These are phyloP conservation scores for Enteromius radiatus DNA, from an alignment of 2,797 vertebrate species.

Conservation along the genomic window DNA sequence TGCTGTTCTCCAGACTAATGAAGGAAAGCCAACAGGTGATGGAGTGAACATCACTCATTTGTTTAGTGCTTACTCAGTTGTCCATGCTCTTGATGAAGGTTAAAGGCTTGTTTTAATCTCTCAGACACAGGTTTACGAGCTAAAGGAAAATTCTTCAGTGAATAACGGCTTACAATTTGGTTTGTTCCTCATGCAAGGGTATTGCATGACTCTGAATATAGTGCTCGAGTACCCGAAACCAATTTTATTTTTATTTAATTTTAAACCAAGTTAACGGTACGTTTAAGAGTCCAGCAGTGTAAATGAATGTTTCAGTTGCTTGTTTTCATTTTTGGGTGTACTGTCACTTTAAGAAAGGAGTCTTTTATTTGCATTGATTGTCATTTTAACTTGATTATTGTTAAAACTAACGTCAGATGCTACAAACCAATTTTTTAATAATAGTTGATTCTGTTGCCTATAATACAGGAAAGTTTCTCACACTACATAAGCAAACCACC, in stretches of 20 bases:
- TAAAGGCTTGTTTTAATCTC: not conserved
- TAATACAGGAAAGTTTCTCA: not conserved
- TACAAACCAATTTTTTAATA: not conserved
- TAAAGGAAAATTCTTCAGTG: not conserved
- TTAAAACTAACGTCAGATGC: not conserved
- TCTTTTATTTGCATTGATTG: not conserved
- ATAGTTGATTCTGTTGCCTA: not conserved
- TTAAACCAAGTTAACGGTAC: not conserved
- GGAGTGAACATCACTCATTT: not conserved
- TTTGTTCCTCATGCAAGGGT: not conserved
- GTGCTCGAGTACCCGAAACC: not conserved
- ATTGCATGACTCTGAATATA: not conserved
- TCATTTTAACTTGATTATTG: not conserved
- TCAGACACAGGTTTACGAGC: constrained; percentile 1
- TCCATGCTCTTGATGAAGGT: not conserved
- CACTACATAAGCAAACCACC: not conserved
- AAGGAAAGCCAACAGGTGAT: constrained; percentile 4
- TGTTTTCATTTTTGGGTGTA: constrained; percentile 13
- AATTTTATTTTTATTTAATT: not conserved
- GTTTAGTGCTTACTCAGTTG: not conserved
- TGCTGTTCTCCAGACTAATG: constrained; percentile 11
- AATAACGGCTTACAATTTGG: not conserved
- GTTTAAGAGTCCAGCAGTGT: not conserved
- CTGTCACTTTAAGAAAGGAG: not conserved
- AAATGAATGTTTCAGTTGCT: not conserved